Conservation (phyloP, 1,140 invertebrate species). For the Lepidurus apus region DNA sequence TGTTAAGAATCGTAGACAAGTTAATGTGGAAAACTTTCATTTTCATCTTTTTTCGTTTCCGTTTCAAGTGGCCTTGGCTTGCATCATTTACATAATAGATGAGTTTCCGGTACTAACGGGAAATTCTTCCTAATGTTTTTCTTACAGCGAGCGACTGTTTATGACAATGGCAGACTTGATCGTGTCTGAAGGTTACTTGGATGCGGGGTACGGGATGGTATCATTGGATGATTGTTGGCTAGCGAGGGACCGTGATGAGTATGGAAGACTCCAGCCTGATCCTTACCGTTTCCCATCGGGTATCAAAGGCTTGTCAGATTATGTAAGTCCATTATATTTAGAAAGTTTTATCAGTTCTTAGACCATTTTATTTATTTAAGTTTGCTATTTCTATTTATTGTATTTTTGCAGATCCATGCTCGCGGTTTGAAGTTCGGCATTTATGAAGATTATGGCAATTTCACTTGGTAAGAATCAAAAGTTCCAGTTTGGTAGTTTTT, state of each 20-base stretch:
- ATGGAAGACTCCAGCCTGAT: constrained; percentile 78
- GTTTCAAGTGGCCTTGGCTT: background rate
- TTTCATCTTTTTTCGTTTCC: background rate
- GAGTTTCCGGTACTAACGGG: background rate
- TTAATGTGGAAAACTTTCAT: background rate
- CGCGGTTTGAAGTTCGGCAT: constrained; percentile 94
- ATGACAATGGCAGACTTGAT: constrained; percentile 85
- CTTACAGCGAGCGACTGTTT: constrained; percentile 80
- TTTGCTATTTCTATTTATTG: constrained; percentile 34
- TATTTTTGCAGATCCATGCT: constrained; percentile 71
- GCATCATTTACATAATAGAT: background rate
- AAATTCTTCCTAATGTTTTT: background rate
- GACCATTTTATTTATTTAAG: constrained; percentile 22
- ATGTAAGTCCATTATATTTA: constrained; percentile 60
- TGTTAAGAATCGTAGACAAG: too few relatives aligned
- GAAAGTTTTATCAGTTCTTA: background rate
- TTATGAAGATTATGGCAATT: constrained; percentile 93
- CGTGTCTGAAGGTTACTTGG: constrained; percentile 80
- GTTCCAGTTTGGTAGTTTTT: background rate
- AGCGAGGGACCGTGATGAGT: constrained; percentile 65
- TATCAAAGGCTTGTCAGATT: constrained; percentile 81
- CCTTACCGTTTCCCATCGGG: constrained; percentile 82
- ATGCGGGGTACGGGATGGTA: constrained; percentile 84
- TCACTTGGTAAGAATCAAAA: constrained; percentile 61
- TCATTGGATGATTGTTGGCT: constrained; percentile 96